Evolutionary conservation across 2,113 vertebrate genomes (phyloP), one percentile per base, ranked within the genome.

Genomic region (Agapornis roseicollis): DNA sequence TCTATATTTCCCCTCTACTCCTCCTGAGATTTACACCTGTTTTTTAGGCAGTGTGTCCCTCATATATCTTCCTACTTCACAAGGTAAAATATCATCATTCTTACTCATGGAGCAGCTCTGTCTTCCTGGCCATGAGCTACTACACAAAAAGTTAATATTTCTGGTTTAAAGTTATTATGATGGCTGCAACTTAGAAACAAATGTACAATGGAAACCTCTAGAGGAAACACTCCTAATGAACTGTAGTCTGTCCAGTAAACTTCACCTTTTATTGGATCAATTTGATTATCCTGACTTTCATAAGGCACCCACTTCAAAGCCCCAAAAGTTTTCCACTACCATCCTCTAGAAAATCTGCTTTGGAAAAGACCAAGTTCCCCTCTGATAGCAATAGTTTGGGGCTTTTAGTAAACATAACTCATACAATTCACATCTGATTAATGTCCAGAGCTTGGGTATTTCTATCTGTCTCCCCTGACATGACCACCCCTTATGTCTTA

Each of bases 111-210:
- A 60, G 47, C 33, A 83, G 1, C 5, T 65, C 27, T 73, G 17
- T 44, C 20, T 84, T 86, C 24, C 49, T 61, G 49, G 8, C 28
- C 17, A 18, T 39, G 41, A 91, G 29, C 55, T 56, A 47, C 16
- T n/a, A 60, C 3, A 35, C 37, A 84, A 80, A 61, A 90, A 71
- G 24, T 63, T 55, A 73, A 20, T 5, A 1, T 72, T 89, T 77
- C 53, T 80, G 35, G 5, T 61, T 81, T 60, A 41, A 87, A 18
- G 31, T 17, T 61, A 5, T 47, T 56, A 10, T 33, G 29, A 61
- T 77, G 15, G 13, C 44, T 0, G 1, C 55, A 13, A 52, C 29
- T 60, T 55, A 46, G 0, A 1, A 85, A 64, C 9, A 90, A 72
- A 80, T 1, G 13, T 14, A 44, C 46, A 73, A 77, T 70, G 17